phyloP scores from a whole-genome alignment of 2,888 invertebrate genomes.

The Apantesis nais region DNA sequence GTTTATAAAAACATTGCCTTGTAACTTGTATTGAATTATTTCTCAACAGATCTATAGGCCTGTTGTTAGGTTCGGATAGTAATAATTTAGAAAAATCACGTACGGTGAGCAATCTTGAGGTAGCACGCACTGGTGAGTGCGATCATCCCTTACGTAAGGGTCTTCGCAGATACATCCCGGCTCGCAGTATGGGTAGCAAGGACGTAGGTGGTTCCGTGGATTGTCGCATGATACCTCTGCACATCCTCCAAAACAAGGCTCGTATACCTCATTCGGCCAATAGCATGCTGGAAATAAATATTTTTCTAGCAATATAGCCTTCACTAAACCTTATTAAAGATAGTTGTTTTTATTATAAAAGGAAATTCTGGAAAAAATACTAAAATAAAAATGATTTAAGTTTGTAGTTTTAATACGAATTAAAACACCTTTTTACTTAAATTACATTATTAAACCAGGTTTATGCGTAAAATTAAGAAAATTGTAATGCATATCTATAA shows the following conservation, averaged over 20 bases:
- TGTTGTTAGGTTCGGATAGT: neutral
- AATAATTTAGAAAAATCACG: conserved; percentile 39
- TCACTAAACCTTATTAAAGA: neutral
- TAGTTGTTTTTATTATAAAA: neutral
- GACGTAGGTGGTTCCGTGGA: conserved; percentile 77
- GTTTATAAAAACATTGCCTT: too few relatives aligned
- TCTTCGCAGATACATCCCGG: conserved; percentile 80
- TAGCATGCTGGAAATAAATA: conserved; percentile 67
- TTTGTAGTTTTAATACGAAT: neutral
- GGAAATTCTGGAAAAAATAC: too few relatives aligned
- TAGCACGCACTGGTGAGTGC: conserved; percentile 78
- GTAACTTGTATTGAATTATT: neutral
- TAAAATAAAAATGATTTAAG: neutral
- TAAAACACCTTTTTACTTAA: neutral
- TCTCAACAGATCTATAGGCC: neutral
- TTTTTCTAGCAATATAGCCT: neutral
- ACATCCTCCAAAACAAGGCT: conserved; percentile 79
- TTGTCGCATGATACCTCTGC: conserved; percentile 81
- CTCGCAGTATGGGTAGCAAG: conserved; percentile 82
- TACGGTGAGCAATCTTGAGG: conserved; percentile 80
- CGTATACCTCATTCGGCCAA: conserved; percentile 78
- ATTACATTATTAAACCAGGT: neutral
- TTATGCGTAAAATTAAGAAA: neutral
- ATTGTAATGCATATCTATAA: too few relatives aligned
- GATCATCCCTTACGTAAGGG: conserved; percentile 78